Percentiles rank a stretch among this genome's conserved stretches.
Evolutionary conservation across 2,113 vertebrate genomes (phyloP).

Genomic region (Rattus norvegicus): GRCr8 NC_086026.1:34874501-34875000

Average conservation of each 20-base stretch:
- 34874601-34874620: constrained; percentile 81
- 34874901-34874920: background rate
- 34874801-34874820: constrained; percentile 84
- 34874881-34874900: constrained; percentile 73
- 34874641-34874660: constrained; percentile 70
- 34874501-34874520: constrained; percentile 55
- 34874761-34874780: constrained; percentile 79
- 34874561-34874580: constrained; percentile 78
- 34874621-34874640: constrained; percentile 81
- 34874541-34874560: constrained; percentile 78
- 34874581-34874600: constrained; percentile 85
- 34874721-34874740: constrained; percentile 85
- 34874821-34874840: constrained; percentile 83
- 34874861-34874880: constrained; percentile 83
- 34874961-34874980: background rate
- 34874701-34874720: constrained; percentile 83
- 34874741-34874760: constrained; percentile 82
- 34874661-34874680: constrained; percentile 83
- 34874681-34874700: constrained; percentile 83
- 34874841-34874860: constrained; percentile 78
- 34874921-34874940: background rate
- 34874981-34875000: background rate
- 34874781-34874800: constrained; percentile 86
- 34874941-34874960: background rate
- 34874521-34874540: constrained; percentile 66